phyloP scores from a whole-genome alignment of 2,113 vertebrate species.

The Typhlomys cinereus region DNA sequence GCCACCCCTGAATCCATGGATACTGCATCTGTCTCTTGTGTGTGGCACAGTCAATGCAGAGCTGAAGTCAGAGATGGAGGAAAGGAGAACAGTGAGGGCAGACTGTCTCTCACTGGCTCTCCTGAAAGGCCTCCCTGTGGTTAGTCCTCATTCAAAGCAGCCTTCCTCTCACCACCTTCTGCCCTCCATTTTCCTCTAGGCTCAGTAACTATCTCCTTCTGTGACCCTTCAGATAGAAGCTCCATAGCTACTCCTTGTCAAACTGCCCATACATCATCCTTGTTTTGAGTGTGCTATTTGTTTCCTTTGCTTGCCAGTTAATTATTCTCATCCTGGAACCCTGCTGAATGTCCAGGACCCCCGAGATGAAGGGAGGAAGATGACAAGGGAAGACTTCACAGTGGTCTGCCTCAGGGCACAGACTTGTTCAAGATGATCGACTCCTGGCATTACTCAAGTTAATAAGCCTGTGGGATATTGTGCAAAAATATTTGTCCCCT shows the following conservation, averaged over 20 bases:
- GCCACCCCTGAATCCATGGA: accelerated
- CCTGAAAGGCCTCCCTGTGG: too few species aligned
- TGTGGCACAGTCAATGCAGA: neutral
- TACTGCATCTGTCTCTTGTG: neutral
- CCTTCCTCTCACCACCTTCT: neutral
- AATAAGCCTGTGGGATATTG: neutral
- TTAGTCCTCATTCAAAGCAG: neutral
- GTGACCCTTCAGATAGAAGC: neutral
- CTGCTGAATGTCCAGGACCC: neutral
- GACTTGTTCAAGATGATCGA: neutral
- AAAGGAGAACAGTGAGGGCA: neutral
- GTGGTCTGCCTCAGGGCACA: neutral
- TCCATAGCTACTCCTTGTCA: neutral
- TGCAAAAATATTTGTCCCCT: neutral
- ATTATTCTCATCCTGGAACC: neutral
- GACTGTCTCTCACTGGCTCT: neutral
- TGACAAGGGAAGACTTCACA: neutral
- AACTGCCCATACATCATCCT: neutral
- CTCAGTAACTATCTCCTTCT: neutral
- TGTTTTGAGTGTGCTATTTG: neutral
- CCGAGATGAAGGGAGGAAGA: neutral
- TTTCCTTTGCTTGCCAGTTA: neutral
- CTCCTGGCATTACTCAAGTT: neutral
- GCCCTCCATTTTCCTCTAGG: neutral
- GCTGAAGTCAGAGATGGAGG: neutral